Evolutionary conservation across 1,140 invertebrate genomes (phyloP), one percentile per base, ranked within the genome.

Genomic region (Bactericera cockerelli): DNA sequence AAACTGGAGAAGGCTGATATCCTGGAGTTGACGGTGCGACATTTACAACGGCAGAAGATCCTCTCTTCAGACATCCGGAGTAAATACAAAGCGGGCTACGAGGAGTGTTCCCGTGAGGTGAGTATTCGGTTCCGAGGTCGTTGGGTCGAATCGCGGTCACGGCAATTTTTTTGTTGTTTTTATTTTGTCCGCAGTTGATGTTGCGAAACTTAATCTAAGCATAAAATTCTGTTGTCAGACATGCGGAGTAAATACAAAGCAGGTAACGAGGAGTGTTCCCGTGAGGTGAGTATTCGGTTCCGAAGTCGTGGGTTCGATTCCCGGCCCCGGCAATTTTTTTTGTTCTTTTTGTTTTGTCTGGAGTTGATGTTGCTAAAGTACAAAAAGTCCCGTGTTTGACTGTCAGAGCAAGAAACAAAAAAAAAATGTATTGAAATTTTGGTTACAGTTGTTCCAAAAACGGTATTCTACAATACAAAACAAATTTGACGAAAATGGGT

Each of bases 1-100:
- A 86, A 85, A 72, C 73, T 94, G 64, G 91, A 94, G 72, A 95
- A 95, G 72, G 91, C 91, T 14, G 91, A 94, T 71, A 93, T 95
- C 64, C 73, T 95, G 49, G 91, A 95, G 70, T 77, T 94, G 70
- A 93, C 91, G 1, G 90, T 94, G 14, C 78, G 88, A 63, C 87
- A 93, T 70, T 79, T 94, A 58, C 85, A 88, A 66, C 72, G 82
- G 62, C 81, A 84, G 67, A 77, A 81, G 63, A 81, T 79, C 63
- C 70, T 82, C 1, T 79, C 79, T 57, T 77, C 79, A 63, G 77
- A 77, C 33, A 74, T 73, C 16, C 63, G 76, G 3, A 75, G 75
- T 57, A 77, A 79, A 76, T 81, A 79, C 68, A 75, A 77, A 61
- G 81, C 84, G 26, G 87, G 87, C 1, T 91, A 87, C 70, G 78